These are phyloP conservation scores for Neoaliturus tenellus DNA, from an alignment of 2,888 invertebrate species.

Conservation along the genomic window DNA sequence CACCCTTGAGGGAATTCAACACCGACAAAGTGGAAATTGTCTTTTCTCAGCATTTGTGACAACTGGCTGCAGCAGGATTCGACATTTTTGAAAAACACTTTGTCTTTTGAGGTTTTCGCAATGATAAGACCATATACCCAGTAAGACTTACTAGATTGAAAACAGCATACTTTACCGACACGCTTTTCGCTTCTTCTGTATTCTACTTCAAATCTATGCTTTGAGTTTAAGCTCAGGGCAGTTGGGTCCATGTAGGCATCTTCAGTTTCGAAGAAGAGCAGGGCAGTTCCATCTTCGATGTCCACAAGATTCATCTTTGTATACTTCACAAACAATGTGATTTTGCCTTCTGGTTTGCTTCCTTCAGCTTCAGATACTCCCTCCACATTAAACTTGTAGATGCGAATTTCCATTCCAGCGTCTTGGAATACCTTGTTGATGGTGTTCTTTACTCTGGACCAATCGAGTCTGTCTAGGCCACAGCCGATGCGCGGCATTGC, in stretches of 20 bases:
- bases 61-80: neutral
- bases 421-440: conserved; percentile 75
- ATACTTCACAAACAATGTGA: neutral
- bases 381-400: conserved; percentile 73
- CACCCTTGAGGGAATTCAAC: neutral
- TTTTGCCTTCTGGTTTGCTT: neutral
- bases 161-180: conserved; percentile 7
- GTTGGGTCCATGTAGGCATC: conserved; percentile 43
- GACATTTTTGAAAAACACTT: neutral
- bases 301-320: neutral
- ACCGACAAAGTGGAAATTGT: neutral
- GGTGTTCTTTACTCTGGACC: conserved; percentile 76
- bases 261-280: conserved; percentile 38
- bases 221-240: conserved; percentile 7
- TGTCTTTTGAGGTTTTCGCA: neutral
- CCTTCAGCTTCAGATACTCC: neutral
- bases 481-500: conserved; percentile 82
- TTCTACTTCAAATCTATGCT: neutral
- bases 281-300: neutral
- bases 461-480: conserved; percentile 80
- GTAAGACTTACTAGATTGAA: no score
- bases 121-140: neutral
- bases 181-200: conserved; percentile 37
- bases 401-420: conserved; percentile 73
- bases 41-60: neutral